Percentiles rank a stretch among this genome's conserved stretches.
These are phyloP conservation scores for Troides aeacus DNA, from an alignment of 2,888 invertebrate genomes.

Conservation along the genomic window DNA sequence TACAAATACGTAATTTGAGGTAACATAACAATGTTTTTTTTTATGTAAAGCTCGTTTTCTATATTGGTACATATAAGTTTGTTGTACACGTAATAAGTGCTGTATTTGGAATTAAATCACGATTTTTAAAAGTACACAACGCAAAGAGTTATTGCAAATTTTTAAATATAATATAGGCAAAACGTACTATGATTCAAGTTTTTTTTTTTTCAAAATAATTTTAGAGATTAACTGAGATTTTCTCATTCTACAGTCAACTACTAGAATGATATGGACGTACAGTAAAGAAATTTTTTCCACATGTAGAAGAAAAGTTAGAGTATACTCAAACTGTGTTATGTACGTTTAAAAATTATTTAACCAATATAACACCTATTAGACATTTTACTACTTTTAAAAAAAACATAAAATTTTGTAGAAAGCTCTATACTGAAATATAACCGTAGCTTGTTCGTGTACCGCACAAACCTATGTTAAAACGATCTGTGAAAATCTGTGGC, in stretches of 20 bases:
- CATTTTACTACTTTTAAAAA: slow-evolving; percentile 15
- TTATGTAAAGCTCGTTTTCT: slow-evolving; percentile 27
- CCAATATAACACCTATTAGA: slow-evolving; percentile 62
- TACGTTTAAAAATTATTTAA: slow-evolving; percentile 33
- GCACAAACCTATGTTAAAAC: slow-evolving; percentile 19
- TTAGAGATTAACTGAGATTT: slow-evolving; percentile 23
- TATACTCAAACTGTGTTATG: slow-evolving; percentile 16
- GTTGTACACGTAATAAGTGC: slow-evolving; percentile 24
- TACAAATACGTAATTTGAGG: slow-evolving; percentile 25
- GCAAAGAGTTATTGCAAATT: slow-evolving; percentile 7
- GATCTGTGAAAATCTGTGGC: slow-evolving; percentile 42
- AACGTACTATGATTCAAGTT: not conserved
- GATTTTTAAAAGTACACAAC: slow-evolving; percentile 15
- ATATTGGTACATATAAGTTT: slow-evolving; percentile 22
- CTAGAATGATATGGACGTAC: slow-evolving; percentile 45
- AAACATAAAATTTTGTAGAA: slow-evolving; percentile 13
- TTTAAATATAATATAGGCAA: not conserved
- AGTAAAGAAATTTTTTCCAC: not conserved
- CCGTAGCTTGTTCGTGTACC: slow-evolving; percentile 1
- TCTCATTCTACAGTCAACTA: slow-evolving; percentile 50
- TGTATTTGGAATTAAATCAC: slow-evolving; percentile 21
- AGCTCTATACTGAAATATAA: slow-evolving; percentile 5
- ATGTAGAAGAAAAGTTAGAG: slow-evolving; percentile 24
- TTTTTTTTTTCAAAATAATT: not conserved
- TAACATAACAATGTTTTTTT: slow-evolving; percentile 24